Base-by-base conservation (phyloP, 1,140 invertebrate genomes). In the Anoplophora glabripennis region DNA sequence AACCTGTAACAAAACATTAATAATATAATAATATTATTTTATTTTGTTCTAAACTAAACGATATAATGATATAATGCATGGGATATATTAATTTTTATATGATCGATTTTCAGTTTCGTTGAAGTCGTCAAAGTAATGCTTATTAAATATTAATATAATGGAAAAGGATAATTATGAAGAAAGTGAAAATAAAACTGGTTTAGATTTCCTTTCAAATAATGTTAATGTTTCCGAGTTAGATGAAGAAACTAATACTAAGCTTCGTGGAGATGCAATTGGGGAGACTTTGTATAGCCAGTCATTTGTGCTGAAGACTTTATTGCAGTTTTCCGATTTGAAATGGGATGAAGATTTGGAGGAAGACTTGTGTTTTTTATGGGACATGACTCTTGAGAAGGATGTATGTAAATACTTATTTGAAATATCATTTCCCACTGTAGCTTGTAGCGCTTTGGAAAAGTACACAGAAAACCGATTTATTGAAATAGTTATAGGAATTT, bases 321-420 rank as follows among this genome's bases (percentile, higher is more conserved):
- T 85, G 52, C 77, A 80, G 69, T 71, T 86, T 28, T 76, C 75
- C 0, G 76, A 81, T 67, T 66, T 79, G 9, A 63, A 75, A 0
- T 73, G 74, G 57, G 73, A 76, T 12, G 74, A 81, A 46, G 71
- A 80, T 4, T 70, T 88, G 15, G 88, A 90, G 79, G 79, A 81
- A 11, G 83, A 89, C 58, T 74, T 90, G 4, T 89, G 87, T 66
- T 83, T 81, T 15, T 68, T 92, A 1, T 92, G 89, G 89, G 88
- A 92, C 63, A 89, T 90, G 85, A 87, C 87, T 8, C 73, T 83
- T 0, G 84, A 90, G 58, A 79, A 81, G 66, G 88, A 89, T 67
- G 82, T 90, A 3, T 84, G 85, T 1, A 59, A 80, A n/a, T 84
- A 85, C 68, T 75, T 90, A 3, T 71, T 86, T 48, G 77, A 86